phyloP scores from a whole-genome alignment of 1,140 invertebrate genomes.

The Drosophila ironensis region DNA sequence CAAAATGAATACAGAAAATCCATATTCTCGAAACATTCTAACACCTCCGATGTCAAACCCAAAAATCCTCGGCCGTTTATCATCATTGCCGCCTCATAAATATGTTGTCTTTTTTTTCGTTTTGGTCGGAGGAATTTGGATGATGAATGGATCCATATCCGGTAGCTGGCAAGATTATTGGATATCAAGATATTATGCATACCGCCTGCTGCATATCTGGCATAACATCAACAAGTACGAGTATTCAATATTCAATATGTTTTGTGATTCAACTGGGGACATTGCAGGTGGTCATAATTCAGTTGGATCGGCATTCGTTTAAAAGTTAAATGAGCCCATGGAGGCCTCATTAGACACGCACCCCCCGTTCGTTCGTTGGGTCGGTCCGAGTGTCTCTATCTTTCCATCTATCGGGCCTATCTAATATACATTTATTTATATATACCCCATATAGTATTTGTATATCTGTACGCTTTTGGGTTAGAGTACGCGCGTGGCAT shows the following conservation, averaged over 20 bases:
- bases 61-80: no score
- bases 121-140: neutral
- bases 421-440: neutral
- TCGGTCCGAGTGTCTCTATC: no score
- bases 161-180: constrained; percentile 38
- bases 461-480: constrained; percentile 1
- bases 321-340: constrained; percentile 55
- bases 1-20: no score
- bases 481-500: constrained; percentile 52
- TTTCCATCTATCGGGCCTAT: neutral
- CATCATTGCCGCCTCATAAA: no score
- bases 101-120: no score
- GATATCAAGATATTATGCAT: neutral
- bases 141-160: constrained; percentile 68
- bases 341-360: constrained; percentile 54
- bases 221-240: no score
- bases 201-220: neutral
- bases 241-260: no score
- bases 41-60: no score
- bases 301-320: no score
- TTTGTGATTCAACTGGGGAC: constrained; percentile 50
- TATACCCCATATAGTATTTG: no score
- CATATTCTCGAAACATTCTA: no score
- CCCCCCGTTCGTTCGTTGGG: constrained; percentile 7
- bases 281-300: no score